Conservation (phyloP, 2,113 vertebrate genomes). For the Stigmatopora nigra region DNA sequence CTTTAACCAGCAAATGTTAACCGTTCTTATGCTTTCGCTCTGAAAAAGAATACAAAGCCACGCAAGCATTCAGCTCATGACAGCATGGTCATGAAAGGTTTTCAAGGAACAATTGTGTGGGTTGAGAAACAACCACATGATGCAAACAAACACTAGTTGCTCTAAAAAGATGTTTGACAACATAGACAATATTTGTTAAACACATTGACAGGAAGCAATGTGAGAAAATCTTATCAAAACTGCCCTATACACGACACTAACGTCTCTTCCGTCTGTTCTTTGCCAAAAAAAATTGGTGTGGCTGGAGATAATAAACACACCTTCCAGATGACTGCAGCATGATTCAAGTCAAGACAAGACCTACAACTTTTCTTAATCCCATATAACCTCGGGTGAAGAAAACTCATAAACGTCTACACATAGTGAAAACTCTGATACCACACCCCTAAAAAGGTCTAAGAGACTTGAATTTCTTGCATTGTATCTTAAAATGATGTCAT, state of each 20-base stretch:
- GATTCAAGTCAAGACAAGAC: slow-evolving; percentile 74
- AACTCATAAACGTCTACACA: slow-evolving; percentile 27
- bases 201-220: slow-evolving; percentile 30
- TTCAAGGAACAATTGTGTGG: slow-evolving; percentile 34
- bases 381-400: slow-evolving; percentile 39
- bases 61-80: slow-evolving; percentile 3
- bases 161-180: slow-evolving; percentile 65
- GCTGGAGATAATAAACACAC: slow-evolving; percentile 65
- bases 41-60: slow-evolving; percentile 1
- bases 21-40: neutral
- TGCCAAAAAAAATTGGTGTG: slow-evolving; percentile 50
- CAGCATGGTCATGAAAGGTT: slow-evolving; percentile 35
- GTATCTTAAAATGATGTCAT: neutral
- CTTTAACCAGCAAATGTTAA: slow-evolving; percentile 3
- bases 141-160: slow-evolving; percentile 45
- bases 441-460: slow-evolving; percentile 26
- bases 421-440: slow-evolving; percentile 34
- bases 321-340: slow-evolving; percentile 69
- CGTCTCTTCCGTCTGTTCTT: slow-evolving; percentile 22
- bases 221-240: neutral
- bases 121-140: slow-evolving; percentile 17
- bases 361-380: slow-evolving; percentile 65
- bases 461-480: slow-evolving; percentile 20
- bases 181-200: slow-evolving; percentile 43
- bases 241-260: neutral